These are phyloP conservation scores for Tragelaphus scriptus DNA, from an alignment of 2,113 vertebrate genomes.

Conservation along the genomic window DNA sequence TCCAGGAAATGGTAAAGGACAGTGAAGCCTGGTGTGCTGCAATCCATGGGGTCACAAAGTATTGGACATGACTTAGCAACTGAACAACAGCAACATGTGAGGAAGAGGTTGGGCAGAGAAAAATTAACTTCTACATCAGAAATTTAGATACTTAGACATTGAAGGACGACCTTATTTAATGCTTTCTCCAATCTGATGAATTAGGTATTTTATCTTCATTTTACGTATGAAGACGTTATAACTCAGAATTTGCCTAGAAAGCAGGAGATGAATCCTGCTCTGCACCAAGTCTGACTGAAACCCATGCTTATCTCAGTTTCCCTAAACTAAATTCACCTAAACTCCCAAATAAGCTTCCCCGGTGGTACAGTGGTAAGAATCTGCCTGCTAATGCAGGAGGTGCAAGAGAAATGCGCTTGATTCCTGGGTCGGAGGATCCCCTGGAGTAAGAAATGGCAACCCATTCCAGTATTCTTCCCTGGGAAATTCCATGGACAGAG, in stretches of 20 bases:
- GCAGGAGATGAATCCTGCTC: background rate
- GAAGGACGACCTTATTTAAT: background rate
- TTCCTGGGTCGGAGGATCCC: background rate
- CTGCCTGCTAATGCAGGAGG: background rate
- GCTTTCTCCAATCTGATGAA: background rate
- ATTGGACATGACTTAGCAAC: background rate
- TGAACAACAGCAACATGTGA: background rate
- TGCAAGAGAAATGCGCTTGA: background rate
- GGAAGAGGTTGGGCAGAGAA: background rate
- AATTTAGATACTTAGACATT: background rate
- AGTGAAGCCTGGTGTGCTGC: background rate
- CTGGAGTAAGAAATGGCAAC: background rate
- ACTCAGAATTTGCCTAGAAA: background rate
- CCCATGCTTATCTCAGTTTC: background rate
- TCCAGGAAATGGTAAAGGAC: background rate
- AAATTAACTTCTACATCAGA: background rate
- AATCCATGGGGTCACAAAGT: background rate
- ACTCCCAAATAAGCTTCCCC: background rate
- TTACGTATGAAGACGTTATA: background rate
- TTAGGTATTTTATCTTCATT: background rate
- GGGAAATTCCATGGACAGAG: background rate
- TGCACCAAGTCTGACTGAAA: background rate
- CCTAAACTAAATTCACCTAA: background rate
- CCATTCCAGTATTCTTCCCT: background rate
- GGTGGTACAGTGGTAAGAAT: background rate